phyloP scores from a whole-genome alignment of 2,797 vertebrate species.

The Centropyge bicolor region DNA sequence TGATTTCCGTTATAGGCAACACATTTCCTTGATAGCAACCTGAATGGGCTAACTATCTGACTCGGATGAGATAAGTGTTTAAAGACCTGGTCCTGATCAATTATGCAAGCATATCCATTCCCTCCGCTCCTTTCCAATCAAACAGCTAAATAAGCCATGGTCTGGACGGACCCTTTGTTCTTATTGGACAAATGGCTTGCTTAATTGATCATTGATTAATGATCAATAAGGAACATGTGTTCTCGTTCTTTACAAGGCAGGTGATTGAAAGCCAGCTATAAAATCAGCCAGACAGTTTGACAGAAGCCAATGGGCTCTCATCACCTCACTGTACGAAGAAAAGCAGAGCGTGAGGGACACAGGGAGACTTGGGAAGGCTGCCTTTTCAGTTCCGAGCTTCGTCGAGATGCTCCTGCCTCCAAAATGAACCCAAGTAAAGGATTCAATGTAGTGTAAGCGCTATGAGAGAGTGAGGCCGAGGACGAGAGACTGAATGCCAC shows the following conservation, averaged over 20 bases:
- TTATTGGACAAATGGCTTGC: conserved; percentile 88
- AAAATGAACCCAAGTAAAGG: conserved; percentile 32
- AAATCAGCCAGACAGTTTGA: conserved; percentile 82
- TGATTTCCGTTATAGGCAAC: conserved; percentile 30
- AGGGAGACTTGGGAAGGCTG: background rate
- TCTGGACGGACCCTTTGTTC: conserved; percentile 74
- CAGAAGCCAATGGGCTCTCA: conserved; percentile 74
- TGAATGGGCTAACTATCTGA: conserved; percentile 60
- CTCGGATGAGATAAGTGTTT: conserved; percentile 79
- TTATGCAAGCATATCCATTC: conserved; percentile 83
- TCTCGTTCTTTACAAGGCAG: conserved; percentile 81
- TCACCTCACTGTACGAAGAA: conserved; percentile 50
- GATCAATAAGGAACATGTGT: conserved; percentile 87
- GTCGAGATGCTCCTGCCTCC: conserved; percentile 16
- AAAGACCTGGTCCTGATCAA: conserved; percentile 83
- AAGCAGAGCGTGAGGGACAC: background rate
- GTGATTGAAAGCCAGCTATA: conserved; percentile 86
- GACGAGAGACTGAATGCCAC: conserved; percentile 17
- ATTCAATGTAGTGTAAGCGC: conserved; percentile 22
- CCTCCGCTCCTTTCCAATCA: conserved; percentile 78
- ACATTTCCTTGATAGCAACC: conserved; percentile 52
- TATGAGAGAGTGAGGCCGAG: background rate
- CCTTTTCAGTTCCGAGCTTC: conserved; percentile 9
- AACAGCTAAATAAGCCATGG: conserved; percentile 80
- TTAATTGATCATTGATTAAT: conserved; percentile 91